A percentile compares a stretch with the other conserved stretches of the same genome.
Conservation (phyloP, 2,888 invertebrate genomes). For the Lasioglossum vierecki region DNA sequence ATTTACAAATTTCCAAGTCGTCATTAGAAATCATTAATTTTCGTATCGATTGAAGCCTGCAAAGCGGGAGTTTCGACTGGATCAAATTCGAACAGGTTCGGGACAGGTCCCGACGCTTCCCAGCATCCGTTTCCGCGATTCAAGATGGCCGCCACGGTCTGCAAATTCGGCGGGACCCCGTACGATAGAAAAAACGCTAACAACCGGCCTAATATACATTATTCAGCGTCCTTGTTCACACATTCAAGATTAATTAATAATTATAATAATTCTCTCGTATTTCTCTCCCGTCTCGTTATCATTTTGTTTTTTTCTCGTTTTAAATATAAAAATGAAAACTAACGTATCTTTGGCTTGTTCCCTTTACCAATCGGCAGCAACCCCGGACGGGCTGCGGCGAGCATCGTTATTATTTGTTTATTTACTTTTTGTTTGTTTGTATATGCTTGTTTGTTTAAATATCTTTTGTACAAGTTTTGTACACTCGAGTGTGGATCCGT, state of each 20-base stretch:
- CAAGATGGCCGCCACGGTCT: slow-evolving; percentile 15
- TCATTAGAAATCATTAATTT: neutral
- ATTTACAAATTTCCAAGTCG: neutral
- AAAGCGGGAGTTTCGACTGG: neutral
- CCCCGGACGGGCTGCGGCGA: slow-evolving; percentile 76
- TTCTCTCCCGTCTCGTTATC: slow-evolving; percentile 43
- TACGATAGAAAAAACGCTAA: slow-evolving; percentile 73
- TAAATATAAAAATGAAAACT: slow-evolving; percentile 87
- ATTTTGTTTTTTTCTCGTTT: slow-evolving; percentile 71
- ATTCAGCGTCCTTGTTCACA: slow-evolving; percentile 69
- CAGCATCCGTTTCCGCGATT: neutral
- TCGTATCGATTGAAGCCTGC: neutral
- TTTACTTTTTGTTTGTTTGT: slow-evolving; percentile 8
- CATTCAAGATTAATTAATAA: slow-evolving; percentile 72
- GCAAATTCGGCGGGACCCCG: slow-evolving; percentile 36
- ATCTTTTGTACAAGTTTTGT: slow-evolving; percentile 80
- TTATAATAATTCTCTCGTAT: slow-evolving; percentile 71
- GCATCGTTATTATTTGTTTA: slow-evolving; percentile 72
- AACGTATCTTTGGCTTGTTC: slow-evolving; percentile 94
- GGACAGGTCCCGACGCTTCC: neutral
- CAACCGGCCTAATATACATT: slow-evolving; percentile 73
- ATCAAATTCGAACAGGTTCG: neutral
- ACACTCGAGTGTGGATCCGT: slow-evolving; percentile 74
- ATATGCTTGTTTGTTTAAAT: slow-evolving; percentile 64
- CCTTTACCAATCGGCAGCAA: slow-evolving; percentile 89